phyloP scores from a whole-genome alignment of 2,888 invertebrate genomes.

The Mellilla xanthometata region DNA sequence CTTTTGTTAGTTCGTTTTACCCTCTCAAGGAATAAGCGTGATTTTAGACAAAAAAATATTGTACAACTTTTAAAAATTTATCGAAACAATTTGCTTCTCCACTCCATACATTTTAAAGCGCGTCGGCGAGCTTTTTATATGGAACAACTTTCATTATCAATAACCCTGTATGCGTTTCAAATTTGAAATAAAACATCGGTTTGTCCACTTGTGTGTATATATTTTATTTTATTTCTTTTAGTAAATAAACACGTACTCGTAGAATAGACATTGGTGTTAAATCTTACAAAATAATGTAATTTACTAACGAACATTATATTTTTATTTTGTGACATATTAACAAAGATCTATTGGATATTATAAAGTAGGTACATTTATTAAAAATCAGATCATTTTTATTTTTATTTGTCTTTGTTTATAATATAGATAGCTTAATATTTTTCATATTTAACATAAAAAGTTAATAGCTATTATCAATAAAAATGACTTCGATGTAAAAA shows the following conservation, averaged over 20 bases:
- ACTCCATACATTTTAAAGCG: too few relatives aligned
- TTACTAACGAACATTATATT: slow-evolving; percentile 31
- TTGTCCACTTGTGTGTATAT: slow-evolving; percentile 51
- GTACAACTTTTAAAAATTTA: too few relatives aligned
- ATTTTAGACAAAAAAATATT: too few relatives aligned
- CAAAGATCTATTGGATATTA: slow-evolving; percentile 41
- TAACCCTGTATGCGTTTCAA: neutral
- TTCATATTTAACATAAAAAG: slow-evolving; percentile 31
- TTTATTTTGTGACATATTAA: slow-evolving; percentile 51
- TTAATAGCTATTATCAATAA: slow-evolving; percentile 39
- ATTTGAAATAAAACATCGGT: slow-evolving; percentile 28
- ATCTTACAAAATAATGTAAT: slow-evolving; percentile 36
- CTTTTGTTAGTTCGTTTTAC: too few relatives aligned
- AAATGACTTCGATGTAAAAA: slow-evolving; percentile 48
- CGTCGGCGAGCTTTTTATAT: too few relatives aligned
- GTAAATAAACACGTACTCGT: slow-evolving; percentile 71
- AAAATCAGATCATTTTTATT: slow-evolving; percentile 66
- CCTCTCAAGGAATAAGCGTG: too few relatives aligned
- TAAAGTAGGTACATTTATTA: slow-evolving; percentile 33
- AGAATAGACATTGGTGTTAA: slow-evolving; percentile 69
- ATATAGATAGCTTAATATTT: slow-evolving; percentile 30
- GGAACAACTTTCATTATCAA: neutral
- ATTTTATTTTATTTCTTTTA: slow-evolving; percentile 68
- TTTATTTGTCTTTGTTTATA: slow-evolving; percentile 41
- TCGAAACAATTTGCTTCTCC: too few relatives aligned